phyloP scores from a whole-genome alignment of 2,113 vertebrate genomes.

The Colaptes auratus region DNA sequence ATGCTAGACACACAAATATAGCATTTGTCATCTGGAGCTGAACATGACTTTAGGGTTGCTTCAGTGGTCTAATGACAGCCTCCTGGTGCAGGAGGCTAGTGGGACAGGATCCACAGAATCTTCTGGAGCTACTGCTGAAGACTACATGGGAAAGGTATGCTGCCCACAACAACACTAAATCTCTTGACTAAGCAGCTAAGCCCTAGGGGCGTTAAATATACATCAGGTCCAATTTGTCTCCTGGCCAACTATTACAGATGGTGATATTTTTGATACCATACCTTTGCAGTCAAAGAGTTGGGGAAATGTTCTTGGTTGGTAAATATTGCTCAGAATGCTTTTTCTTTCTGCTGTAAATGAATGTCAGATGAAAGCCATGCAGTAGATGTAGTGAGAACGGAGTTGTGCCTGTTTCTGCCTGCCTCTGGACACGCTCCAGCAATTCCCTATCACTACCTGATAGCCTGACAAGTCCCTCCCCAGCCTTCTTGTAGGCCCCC shows the following conservation, averaged over 20 bases:
- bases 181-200: neutral
- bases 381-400: neutral
- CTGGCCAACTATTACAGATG: neutral
- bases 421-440: too few relatives aligned
- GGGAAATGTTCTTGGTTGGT: neutral
- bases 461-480: too few relatives aligned
- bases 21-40: neutral
- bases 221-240: neutral
- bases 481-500: too few relatives aligned
- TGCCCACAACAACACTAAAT: neutral
- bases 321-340: neutral
- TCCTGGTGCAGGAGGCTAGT: neutral
- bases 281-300: neutral
- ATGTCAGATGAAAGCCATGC: neutral
- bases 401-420: neutral
- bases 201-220: neutral
- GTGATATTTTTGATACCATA: neutral
- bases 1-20: neutral
- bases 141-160: neutral
- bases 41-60: neutral
- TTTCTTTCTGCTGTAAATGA: neutral
- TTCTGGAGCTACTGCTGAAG: neutral
- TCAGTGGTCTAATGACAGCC: neutral
- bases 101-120: neutral
- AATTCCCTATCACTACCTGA: too few relatives aligned